Conservation (phyloP, 2,797 vertebrate species). For the Darevskia nairensis region DNA sequence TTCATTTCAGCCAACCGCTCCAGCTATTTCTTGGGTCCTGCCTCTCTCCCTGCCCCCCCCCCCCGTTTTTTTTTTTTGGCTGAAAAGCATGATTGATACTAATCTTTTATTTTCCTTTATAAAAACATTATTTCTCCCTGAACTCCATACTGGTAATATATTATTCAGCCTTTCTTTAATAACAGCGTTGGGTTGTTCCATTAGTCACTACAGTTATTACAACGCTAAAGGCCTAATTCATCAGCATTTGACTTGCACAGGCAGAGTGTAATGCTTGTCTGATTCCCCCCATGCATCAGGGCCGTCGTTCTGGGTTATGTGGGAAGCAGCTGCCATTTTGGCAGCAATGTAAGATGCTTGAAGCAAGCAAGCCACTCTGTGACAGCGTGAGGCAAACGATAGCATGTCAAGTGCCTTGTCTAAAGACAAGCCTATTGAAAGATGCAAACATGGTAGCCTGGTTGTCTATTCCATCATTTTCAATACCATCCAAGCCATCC, state of each 20-base stretch:
- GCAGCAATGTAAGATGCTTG: background rate
- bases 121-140: constrained; percentile 58
- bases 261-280: constrained; percentile 43
- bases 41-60: constrained; percentile 30
- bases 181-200: constrained; percentile 60
- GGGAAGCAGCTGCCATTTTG: background rate
- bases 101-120: constrained; percentile 61
- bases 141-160: constrained; percentile 62
- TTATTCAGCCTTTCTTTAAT: constrained; percentile 74
- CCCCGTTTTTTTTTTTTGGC: constrained; percentile 37
- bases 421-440: no score
- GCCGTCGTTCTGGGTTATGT: constrained; percentile 17
- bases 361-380: background rate
- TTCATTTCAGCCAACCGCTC: constrained; percentile 50
- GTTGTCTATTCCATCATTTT: background rate
- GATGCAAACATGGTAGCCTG: constrained; percentile 23
- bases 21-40: constrained; percentile 55
- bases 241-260: constrained; percentile 57
- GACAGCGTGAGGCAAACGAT: background rate
- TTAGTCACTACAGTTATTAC: constrained; percentile 69
- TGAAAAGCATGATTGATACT: constrained; percentile 67
- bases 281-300: constrained; percentile 50
- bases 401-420: constrained; percentile 1
- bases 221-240: constrained; percentile 54
- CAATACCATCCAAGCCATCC: background rate